Evolutionary conservation across 2,797 vertebrate genomes (phyloP).

Genomic region (Dendrocincla tyrannina): DNA sequence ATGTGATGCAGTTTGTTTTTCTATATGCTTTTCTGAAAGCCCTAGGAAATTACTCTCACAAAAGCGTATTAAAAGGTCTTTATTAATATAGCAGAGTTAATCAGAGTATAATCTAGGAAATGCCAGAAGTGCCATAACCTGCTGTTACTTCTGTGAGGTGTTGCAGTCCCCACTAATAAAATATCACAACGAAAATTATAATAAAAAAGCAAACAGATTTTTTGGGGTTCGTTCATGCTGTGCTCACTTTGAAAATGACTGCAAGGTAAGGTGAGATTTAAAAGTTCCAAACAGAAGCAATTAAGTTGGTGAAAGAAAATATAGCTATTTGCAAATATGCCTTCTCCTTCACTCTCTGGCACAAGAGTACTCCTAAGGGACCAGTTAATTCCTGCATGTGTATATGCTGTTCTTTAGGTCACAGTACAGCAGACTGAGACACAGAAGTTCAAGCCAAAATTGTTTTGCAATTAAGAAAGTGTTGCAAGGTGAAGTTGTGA

Average conservation of each 20-base stretch:
- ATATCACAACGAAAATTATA: constrained; percentile 44
- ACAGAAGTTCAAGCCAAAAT: constrained; percentile 64
- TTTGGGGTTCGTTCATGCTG: constrained; percentile 18
- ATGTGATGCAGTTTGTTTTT: neutral
- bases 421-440: constrained; percentile 60
- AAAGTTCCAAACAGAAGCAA: constrained; percentile 67
- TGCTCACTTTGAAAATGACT: constrained; percentile 50
- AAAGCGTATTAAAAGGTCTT: constrained; percentile 39
- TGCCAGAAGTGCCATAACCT: constrained; percentile 33
- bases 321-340: constrained; percentile 56
- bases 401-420: constrained; percentile 65
- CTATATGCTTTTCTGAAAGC: neutral
- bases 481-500: constrained; percentile 62
- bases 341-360: constrained; percentile 51
- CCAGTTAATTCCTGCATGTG: constrained; percentile 61
- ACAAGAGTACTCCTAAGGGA: constrained; percentile 54
- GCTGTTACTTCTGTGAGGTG: constrained; percentile 34
- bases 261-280: constrained; percentile 40
- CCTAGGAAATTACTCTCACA: constrained; percentile 24
- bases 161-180: constrained; percentile 14
- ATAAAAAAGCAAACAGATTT: constrained; percentile 48
- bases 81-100: constrained; percentile 44
- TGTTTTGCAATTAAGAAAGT: constrained; percentile 70
- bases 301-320: constrained; percentile 63
- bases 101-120: constrained; percentile 29